Evolutionary conservation across 2,113 vertebrate genomes (phyloP), one percentile per base, ranked within the genome.

Genomic region (Aythya baeri): DNA sequence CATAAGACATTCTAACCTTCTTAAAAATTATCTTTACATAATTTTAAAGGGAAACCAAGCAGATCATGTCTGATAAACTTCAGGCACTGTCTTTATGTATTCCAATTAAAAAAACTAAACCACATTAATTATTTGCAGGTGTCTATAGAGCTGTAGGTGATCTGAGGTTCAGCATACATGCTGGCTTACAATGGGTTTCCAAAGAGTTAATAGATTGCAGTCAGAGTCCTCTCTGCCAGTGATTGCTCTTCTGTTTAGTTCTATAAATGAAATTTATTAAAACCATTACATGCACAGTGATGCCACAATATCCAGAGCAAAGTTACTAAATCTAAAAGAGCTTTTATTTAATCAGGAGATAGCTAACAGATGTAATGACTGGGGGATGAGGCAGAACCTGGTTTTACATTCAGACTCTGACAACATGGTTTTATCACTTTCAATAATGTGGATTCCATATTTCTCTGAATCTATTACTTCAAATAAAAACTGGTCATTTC

Each of bases 251-350:
- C 92, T 96, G 93, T 95, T 97, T 96, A 93, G 92, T 88, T 94
- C 94, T 92, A 96, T 94, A 97, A 97, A 98, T 92, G 93, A 96
- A 97, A 97, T 98, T 97, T 97, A 96, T 98, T 97, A 94, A 97
- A 98, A 96, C 86, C 96, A 97, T 96, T 97, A 97, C 89, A 86
- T 91, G 84, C 70, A 91, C 86, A 93, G 94, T 92, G 90, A 97
- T 97, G 96, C 96, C 96, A 88, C 97, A 93, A 88, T 91, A 97
- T 89, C 82, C 95, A 97, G 95, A 95, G 86, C 96, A 95, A 97
- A 97, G 90, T 96, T 96, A 94, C 96, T 93, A 90, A 94, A 95
- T 95, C 90, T 96, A 87, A 91, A 96, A 97, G 89, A 95, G 94
- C 89, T 96, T 94, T 97, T 97, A 98, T 97, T 97, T 94, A 97